Percentiles rank a stretch among this genome's conserved stretches.
Conservation (phyloP, 2,888 invertebrate species). For the Bimastos eiseni region DNA sequence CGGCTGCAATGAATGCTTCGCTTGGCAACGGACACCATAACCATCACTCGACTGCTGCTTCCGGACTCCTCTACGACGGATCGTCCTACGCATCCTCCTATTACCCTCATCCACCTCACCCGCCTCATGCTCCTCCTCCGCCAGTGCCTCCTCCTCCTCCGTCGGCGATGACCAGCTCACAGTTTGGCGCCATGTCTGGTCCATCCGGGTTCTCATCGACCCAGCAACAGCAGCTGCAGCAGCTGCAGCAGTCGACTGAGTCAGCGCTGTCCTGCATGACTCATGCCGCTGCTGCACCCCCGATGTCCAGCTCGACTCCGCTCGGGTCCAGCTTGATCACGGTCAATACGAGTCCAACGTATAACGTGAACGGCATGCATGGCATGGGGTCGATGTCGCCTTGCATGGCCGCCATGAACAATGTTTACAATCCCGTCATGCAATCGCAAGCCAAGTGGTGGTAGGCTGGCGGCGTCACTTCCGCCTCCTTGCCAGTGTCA, state of each 20-base stretch:
- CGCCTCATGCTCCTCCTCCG: background rate
- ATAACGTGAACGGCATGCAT: background rate
- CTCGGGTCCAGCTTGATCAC: slow-evolving; percentile 15
- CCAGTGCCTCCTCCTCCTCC: background rate
- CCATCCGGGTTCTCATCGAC: background rate
- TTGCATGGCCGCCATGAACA: slow-evolving; percentile 17
- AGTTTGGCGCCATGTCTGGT: background rate
- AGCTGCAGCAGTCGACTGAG: background rate
- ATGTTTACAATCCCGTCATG: background rate
- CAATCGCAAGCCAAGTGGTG: slow-evolving; percentile 21
- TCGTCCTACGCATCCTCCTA: background rate
- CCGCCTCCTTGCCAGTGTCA: background rate
- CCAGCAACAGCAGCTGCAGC: slow-evolving; percentile 8
- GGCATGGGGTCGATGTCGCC: background rate
- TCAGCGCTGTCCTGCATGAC: slow-evolving; percentile 1
- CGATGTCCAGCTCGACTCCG: background rate
- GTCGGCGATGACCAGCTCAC: background rate
- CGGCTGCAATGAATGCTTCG: background rate
- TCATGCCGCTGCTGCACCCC: background rate
- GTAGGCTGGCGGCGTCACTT: background rate
- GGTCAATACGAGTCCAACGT: background rate
- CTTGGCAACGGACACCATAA: background rate
- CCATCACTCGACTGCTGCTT: background rate
- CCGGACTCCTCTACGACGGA: slow-evolving; percentile 16
- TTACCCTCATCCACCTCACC: background rate